Evolutionary conservation across 2,888 invertebrate species (phyloP).

Genomic region (Charanyca ferruginea): DNA sequence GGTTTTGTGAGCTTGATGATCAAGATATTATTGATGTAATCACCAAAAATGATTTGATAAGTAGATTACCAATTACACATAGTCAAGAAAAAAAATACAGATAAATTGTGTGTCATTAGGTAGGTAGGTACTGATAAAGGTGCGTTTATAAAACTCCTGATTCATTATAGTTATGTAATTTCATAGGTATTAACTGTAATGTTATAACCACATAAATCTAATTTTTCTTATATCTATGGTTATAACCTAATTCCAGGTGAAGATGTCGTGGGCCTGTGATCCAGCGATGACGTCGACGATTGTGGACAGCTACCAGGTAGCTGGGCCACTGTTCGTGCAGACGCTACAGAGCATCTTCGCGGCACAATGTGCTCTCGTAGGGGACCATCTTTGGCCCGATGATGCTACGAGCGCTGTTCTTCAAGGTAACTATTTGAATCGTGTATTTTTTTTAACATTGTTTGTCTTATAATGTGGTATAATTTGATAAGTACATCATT

Average conservation of each 20-base stretch:
- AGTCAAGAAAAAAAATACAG: too few relatives aligned
- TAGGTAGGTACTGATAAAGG: too few relatives aligned
- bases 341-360: constrained; percentile 90
- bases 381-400: constrained; percentile 85
- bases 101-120: too few relatives aligned
- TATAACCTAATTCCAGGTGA: constrained; percentile 50
- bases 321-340: constrained; percentile 88
- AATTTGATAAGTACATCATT: neutral
- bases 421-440: constrained; percentile 58
- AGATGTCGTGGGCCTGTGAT: constrained; percentile 77
- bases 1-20: too few relatives aligned
- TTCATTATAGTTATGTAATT: too few relatives aligned
- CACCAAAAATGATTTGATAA: too few relatives aligned
- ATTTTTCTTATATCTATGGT: too few relatives aligned
- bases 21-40: too few relatives aligned
- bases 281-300: constrained; percentile 68
- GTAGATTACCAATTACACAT: too few relatives aligned
- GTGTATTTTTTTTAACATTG: neutral
- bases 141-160: too few relatives aligned
- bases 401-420: constrained; percentile 83
- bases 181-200: neutral
- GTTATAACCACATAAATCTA: too few relatives aligned
- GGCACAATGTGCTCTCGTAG: constrained; percentile 88
- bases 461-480: too few relatives aligned
- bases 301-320: constrained; percentile 73